Evolutionary conservation across 2,113 vertebrate species (phyloP), one percentile per base, ranked within the genome.

Genomic region (Takifugu flavidus): DNA sequence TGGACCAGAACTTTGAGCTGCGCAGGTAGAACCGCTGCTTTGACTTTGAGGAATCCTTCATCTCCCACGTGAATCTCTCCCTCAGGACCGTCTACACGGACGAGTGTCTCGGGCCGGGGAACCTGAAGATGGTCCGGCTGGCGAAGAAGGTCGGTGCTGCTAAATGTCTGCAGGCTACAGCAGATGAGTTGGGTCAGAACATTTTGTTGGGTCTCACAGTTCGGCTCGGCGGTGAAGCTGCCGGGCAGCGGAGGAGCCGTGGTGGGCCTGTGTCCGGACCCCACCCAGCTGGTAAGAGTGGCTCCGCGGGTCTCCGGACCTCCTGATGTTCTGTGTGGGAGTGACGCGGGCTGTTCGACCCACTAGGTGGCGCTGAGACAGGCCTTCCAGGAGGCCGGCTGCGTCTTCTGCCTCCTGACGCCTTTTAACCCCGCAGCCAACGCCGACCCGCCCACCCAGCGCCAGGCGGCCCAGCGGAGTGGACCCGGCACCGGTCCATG

Each of bases 181-280:
- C 13, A 27, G 3, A 25, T 0, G 25, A 2, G 4, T 49, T 49
- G n/a, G 8, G 2, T 49, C n/a, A n/a, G 14, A 1, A 7, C 6
- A 67, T 57, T 72, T 1, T 60, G 14, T 46, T 49, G 46, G 10
- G 52, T 59, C 12, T 49, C 66, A n/a, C 77, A 93, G 92, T 93
- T 91, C 75, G 91, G 89, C 25, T 92, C 91, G 0, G 88, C 91
- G 1, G 92, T 91, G 75, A 93, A 93, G 79, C 68, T 93, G 39
- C 92, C 92, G 2, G 92, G 92, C 63, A 93, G 92, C 27, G 92
- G 92, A 0, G 92, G 92, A 1, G 91, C 92, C 6, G 92, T 93
- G 34, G 85, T 93, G 45, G 92, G 92, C 20, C 74, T 93, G 49
- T 92, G 91, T 78, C 63, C 88, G 76, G 87, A 93, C 60, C 67